Evolutionary conservation across 2,888 invertebrate species (phyloP), one percentile per base, ranked within the genome.

Genomic region (Prostheceraeus crozeri): DNA sequence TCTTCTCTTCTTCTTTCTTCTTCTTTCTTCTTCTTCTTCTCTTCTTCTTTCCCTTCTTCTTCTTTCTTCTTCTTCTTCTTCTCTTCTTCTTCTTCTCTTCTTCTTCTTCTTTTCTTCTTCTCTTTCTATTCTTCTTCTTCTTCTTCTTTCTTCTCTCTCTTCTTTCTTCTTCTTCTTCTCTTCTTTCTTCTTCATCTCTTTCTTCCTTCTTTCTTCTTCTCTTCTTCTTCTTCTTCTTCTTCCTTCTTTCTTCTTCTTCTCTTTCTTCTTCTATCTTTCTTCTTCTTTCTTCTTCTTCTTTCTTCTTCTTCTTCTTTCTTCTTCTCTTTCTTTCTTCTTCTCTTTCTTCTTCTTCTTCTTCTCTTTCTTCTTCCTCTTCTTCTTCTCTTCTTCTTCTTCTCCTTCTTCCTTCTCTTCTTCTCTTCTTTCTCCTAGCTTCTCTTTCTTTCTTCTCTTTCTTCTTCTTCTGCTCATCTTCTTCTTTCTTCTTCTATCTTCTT

Each of bases 211-310:
- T n/a, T 33, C 33, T 33, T n/a, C n/a, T n/a, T 33, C 11, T 33
- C 33, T 33, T n/a, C n/a, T n/a, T 33, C 33, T 33, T 10, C n/a
- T n/a, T 33, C 33, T 33, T n/a, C n/a, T n/a, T 33, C 11, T 33
- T n/a, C n/a, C 33, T n/a, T 33, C 11, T 33, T n/a, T 33, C 33
- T 59, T 52, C 16, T 52, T 48, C 23, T 61, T 45, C 23, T 46
- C 27, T 16, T 28, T 30, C 2, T 25, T 19, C 1, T 33, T 40
- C 23, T 35, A 28, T 19, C 35, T 30, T 23, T 21, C 35, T n/a
- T 52, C 59, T 1, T n/a, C 30, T 1, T 59, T 30, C 23, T 40
- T 56, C 23, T 52, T 58, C 23, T 25, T 33, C 11, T n/a, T 25
- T 40, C 21, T 2, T 14, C 19, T 40, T 40, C 35, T 21, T 23